Percentiles rank a stretch among this genome's conserved stretches.
Conservation (phyloP, 1,140 invertebrate species). For the Tetramorium alpestre region DNA sequence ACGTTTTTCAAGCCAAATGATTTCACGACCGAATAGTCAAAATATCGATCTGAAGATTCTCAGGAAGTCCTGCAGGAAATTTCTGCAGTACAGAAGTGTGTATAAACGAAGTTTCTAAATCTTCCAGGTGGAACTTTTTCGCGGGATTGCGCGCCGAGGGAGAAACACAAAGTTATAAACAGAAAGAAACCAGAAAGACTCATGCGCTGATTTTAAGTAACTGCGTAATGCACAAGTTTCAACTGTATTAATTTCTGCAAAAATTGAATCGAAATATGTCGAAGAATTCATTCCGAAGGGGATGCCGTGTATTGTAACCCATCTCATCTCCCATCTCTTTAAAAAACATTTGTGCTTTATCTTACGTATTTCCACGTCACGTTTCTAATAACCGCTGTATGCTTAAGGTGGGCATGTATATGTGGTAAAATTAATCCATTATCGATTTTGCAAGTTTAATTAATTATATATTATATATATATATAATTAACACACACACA, state of each 20-base stretch:
- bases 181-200: background rate
- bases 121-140: background rate
- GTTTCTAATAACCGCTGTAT: background rate
- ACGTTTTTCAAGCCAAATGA: background rate
- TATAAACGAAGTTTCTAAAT: slow-evolving; percentile 12
- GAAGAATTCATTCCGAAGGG: background rate
- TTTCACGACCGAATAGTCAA: background rate
- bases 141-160: background rate
- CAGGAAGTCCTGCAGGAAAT: background rate
- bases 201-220: background rate
- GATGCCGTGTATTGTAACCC: background rate
- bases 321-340: background rate
- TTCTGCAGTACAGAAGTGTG: background rate
- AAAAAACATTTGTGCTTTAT: background rate
- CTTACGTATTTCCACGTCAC: background rate
- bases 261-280: background rate
- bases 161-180: background rate
- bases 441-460: background rate
- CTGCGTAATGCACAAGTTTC: background rate
- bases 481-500: no score
- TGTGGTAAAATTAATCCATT: background rate
- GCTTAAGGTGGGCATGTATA: background rate
- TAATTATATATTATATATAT: no score
- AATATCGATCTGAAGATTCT: background rate
- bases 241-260: background rate